phyloP scores from a whole-genome alignment of 2,797 vertebrate genomes.

The Argya squamiceps region DNA sequence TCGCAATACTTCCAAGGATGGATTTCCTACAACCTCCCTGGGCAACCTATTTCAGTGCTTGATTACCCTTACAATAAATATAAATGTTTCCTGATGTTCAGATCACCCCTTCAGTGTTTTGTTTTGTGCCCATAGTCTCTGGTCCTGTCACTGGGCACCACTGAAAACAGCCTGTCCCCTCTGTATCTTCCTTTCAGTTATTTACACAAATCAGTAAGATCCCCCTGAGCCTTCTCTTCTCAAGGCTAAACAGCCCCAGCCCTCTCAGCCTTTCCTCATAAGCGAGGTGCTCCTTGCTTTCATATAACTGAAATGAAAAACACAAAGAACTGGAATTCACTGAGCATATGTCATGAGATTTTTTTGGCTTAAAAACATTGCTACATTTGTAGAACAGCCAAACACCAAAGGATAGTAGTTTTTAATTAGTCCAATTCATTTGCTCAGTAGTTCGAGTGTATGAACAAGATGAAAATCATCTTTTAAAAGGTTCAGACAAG shows the following conservation, averaged over 20 bases:
- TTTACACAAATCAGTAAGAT: not conserved
- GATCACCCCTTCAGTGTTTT: not conserved
- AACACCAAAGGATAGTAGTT: not conserved
- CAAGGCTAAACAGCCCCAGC: not conserved
- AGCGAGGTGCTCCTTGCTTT: not conserved
- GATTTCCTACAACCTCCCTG: not conserved
- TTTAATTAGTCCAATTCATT: conserved; percentile 32
- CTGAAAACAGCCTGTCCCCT: not conserved
- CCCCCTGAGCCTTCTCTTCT: not conserved
- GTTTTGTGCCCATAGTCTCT: not conserved
- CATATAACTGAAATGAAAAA: not conserved
- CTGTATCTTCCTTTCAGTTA: not conserved
- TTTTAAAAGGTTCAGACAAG: conserved; percentile 48
- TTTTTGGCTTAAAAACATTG: not conserved
- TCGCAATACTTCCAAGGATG: not conserved
- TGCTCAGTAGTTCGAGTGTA: not conserved
- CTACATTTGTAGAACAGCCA: not conserved
- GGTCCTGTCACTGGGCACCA: not conserved
- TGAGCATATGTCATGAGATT: not conserved
- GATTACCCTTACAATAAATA: not conserved
- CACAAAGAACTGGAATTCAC: not conserved
- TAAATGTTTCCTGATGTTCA: not conserved
- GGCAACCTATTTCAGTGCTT: not conserved
- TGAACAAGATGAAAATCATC: conserved; percentile 44
- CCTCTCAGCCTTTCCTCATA: not conserved